A percentile compares a stretch with the other conserved stretches of the same genome.
Evolutionary conservation across 2,888 invertebrate species (phyloP).

Genomic region (Coelopa pilipes): DNA sequence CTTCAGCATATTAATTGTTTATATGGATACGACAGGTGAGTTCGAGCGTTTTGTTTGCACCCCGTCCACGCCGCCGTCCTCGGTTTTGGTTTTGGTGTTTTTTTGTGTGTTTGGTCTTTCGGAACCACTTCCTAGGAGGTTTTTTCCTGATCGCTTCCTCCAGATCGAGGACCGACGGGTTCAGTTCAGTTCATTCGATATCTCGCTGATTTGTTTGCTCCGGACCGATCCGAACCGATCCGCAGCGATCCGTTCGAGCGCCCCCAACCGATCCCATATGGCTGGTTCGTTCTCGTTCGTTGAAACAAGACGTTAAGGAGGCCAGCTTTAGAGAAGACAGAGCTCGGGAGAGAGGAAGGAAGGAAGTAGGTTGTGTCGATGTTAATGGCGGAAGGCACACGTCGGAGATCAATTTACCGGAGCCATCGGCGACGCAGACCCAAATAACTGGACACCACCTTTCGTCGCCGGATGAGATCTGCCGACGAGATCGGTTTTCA

Average conservation of each 20-base stretch:
- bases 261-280: no score
- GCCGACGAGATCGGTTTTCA: neutral
- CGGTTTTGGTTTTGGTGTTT: neutral
- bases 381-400: slow-evolving; percentile 50
- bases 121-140: slow-evolving; percentile 14
- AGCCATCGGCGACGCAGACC: slow-evolving; percentile 1
- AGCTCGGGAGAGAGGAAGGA: neutral
- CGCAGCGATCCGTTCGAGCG: no score
- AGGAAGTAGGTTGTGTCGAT: slow-evolving; percentile 57
- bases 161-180: neutral
- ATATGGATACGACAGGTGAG: slow-evolving; percentile 84
- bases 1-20: slow-evolving; percentile 80
- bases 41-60: slow-evolving; percentile 29
- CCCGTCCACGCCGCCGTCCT: neutral
- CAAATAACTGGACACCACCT: neutral
- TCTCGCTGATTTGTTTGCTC: neutral
- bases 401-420: slow-evolving; percentile 57
- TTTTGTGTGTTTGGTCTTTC: no score
- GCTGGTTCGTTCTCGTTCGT: neutral
- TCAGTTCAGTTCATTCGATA: slow-evolving; percentile 29
- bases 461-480: neutral
- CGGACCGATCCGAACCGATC: neutral
- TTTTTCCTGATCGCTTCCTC: neutral
- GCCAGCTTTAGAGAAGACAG: neutral
- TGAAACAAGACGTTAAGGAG: neutral